phyloP scores from a whole-genome alignment of 2,113 vertebrate genomes.

The Cottus gobio region DNA sequence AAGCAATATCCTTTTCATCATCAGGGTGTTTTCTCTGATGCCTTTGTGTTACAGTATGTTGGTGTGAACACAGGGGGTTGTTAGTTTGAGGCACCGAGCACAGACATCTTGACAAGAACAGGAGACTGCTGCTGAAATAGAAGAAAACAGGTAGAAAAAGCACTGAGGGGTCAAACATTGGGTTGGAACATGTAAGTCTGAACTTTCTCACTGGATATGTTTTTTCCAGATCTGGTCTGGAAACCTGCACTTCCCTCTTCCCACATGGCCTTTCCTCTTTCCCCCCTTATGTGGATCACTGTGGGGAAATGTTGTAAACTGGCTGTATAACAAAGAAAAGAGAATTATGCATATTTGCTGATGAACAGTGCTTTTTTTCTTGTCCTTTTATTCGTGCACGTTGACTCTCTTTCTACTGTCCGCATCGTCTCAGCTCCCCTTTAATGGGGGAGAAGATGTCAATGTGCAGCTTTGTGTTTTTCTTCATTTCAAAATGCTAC shows the following conservation, averaged over 20 bases:
- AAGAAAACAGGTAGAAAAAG: slow-evolving; percentile 1
- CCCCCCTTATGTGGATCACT: slow-evolving; percentile 5
- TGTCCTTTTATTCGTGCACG: slow-evolving; percentile 34
- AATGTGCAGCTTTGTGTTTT: slow-evolving; percentile 43
- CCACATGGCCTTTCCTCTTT: not conserved
- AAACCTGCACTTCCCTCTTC: slow-evolving; percentile 10
- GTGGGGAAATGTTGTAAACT: slow-evolving; percentile 21
- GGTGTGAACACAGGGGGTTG: not conserved
- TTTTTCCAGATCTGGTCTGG: slow-evolving; percentile 18
- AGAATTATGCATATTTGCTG: slow-evolving; percentile 55
- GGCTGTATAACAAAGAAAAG: slow-evolving; percentile 48
- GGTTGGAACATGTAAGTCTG: not conserved
- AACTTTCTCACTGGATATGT: slow-evolving; percentile 22
- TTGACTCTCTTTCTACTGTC: slow-evolving; percentile 38
- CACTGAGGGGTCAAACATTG: not conserved
- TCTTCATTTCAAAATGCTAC: slow-evolving; percentile 50
- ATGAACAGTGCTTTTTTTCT: slow-evolving; percentile 47
- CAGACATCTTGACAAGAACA: slow-evolving; percentile 16
- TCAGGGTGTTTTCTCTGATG: slow-evolving; percentile 26
- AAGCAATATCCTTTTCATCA: slow-evolving; percentile 52
- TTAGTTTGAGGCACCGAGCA: slow-evolving; percentile 7
- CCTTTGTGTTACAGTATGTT: slow-evolving; percentile 16
- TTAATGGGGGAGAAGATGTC: slow-evolving; percentile 24
- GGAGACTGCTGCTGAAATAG: not conserved
- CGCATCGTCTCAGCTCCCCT: slow-evolving; percentile 18